Percentiles rank a stretch among this genome's conserved stretches.
Conservation (phyloP, 1,140 invertebrate species). For the Heterodera schachtii region DNA sequence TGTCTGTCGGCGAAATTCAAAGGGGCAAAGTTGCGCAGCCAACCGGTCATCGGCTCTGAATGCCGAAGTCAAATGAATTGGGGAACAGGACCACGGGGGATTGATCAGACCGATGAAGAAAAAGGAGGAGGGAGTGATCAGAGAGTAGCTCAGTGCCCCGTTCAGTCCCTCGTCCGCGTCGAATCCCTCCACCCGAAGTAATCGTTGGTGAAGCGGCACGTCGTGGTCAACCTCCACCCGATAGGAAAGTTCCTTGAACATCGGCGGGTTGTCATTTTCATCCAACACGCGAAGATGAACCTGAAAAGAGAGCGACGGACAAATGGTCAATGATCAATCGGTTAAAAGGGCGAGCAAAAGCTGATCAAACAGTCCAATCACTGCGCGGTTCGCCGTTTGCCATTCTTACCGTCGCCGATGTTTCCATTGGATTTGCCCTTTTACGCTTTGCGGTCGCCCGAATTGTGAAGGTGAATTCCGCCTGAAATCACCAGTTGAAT, state of each 20-base stretch:
- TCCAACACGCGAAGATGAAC: slow-evolving; percentile 43
- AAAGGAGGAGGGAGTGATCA: slow-evolving; percentile 24
- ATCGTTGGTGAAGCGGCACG: slow-evolving; percentile 46
- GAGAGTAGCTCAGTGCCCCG: slow-evolving; percentile 46
- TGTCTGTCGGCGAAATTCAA: not conserved
- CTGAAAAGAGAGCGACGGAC: not conserved
- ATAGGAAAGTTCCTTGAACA: slow-evolving; percentile 48
- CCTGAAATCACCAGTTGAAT: not conserved
- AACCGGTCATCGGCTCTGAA: slow-evolving; percentile 44
- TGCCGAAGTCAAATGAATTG: no score
- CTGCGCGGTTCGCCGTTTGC: not conserved
- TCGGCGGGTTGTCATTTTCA: slow-evolving; percentile 49
- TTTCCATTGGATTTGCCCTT: slow-evolving; percentile 46
- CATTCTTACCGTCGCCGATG: slow-evolving; percentile 31
- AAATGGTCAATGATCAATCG: not conserved
- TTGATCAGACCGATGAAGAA: slow-evolving; percentile 43
- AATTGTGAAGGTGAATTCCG: slow-evolving; percentile 41
- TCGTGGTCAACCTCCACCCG: slow-evolving; percentile 41
- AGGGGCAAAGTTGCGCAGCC: slow-evolving; percentile 45
- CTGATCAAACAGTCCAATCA: no score
- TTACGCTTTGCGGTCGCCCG: slow-evolving; percentile 49
- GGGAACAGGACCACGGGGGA: no score
- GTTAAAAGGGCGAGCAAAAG: no score
- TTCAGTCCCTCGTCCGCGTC: slow-evolving; percentile 55
- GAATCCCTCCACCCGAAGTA: slow-evolving; percentile 47